Conservation (phyloP, 2,888 invertebrate genomes). For the Strigamia maritima region DNA sequence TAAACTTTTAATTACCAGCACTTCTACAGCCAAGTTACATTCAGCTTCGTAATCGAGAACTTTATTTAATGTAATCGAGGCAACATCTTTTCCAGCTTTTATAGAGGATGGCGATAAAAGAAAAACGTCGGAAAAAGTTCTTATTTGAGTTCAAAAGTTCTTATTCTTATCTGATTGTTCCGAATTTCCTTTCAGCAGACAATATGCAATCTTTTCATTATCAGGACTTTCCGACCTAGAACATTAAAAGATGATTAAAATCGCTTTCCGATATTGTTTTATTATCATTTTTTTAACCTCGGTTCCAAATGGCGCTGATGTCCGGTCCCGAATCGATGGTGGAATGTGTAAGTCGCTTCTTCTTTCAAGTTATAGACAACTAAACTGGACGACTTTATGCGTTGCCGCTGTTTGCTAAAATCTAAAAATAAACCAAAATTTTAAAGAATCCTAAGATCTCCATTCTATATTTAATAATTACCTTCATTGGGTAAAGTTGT, state of each 20-base stretch:
- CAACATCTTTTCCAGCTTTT: conserved; percentile 64
- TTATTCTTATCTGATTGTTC: conserved; percentile 81
- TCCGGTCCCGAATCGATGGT: conserved; percentile 82
- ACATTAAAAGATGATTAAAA: no score
- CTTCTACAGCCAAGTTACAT: conserved; percentile 77
- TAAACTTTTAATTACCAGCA: conserved; percentile 63
- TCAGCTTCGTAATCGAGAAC: conserved; percentile 80
- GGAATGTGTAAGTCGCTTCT: conserved; percentile 89
- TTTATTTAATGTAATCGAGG: conserved; percentile 68
- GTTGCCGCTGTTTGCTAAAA: conserved; percentile 91
- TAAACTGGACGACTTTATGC: conserved; percentile 72
- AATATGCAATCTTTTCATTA: conserved; percentile 4
- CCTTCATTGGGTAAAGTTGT: conserved; percentile 75
- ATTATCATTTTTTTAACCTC: no score
- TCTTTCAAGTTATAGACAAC: conserved; percentile 84
- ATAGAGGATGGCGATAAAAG: conserved; percentile 53
- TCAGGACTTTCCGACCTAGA: not conserved
- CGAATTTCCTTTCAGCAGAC: conserved; percentile 72
- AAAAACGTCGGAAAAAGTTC: conserved; percentile 70
- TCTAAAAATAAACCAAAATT: conserved; percentile 58
- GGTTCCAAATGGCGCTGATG: conserved; percentile 63
- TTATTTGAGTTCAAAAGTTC: no score
- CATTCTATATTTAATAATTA: not conserved
- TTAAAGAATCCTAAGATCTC: not conserved
- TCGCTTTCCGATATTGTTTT: no score